phyloP scores from a whole-genome alignment of 2,797 vertebrate species.

The Poeciliopsis infans region DNA sequence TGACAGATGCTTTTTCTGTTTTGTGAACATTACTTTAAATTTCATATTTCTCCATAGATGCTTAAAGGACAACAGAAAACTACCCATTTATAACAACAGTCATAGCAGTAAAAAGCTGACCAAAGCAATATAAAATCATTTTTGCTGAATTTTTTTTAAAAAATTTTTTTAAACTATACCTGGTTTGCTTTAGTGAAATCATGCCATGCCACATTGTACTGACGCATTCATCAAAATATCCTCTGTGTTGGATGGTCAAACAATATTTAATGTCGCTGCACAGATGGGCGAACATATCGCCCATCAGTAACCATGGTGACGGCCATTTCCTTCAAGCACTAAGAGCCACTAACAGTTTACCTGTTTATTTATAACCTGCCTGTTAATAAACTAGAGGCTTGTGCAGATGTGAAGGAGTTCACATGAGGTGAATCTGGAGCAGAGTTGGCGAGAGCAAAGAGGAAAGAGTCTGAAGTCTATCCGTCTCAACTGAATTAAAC shows the following conservation, averaged over 20 bases:
- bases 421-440: slow-evolving; percentile 23
- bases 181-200: neutral
- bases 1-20: neutral
- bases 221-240: neutral
- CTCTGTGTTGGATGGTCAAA: neutral
- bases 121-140: neutral
- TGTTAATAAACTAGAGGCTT: slow-evolving; percentile 23
- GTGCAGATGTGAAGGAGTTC: slow-evolving; percentile 19
- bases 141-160: neutral
- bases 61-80: neutral
- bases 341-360: slow-evolving; percentile 39
- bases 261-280: slow-evolving; percentile 12
- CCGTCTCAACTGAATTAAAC: slow-evolving; percentile 15
- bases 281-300: neutral
- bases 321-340: slow-evolving; percentile 19
- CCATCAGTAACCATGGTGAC: slow-evolving; percentile 56
- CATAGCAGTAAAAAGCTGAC: neutral
- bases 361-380: slow-evolving; percentile 48
- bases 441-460: slow-evolving; percentile 11
- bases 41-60: neutral
- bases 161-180: no score
- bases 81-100: neutral
- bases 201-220: neutral
- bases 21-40: neutral
- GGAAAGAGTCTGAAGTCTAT: slow-evolving; percentile 18